phyloP scores from a whole-genome alignment of 2,797 vertebrate genomes.

The Danio jaintianensis region DNA sequence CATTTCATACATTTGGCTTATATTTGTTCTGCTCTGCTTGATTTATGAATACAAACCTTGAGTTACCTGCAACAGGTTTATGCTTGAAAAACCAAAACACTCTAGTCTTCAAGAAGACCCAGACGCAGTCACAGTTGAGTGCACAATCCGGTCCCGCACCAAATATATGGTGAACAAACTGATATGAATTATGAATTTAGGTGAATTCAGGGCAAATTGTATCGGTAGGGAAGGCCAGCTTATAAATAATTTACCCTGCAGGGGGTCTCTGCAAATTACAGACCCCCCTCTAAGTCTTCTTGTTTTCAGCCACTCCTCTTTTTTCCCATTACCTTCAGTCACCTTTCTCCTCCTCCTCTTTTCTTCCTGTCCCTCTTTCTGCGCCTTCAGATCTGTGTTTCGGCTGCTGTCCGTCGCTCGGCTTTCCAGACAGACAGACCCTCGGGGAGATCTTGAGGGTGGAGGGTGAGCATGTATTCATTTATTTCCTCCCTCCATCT shows the following conservation, averaged over 20 bases:
- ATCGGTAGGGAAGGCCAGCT: slow-evolving; percentile 73
- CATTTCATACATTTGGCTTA: slow-evolving; percentile 34
- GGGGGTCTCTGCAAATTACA: slow-evolving; percentile 69
- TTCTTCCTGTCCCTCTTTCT: slow-evolving; percentile 34
- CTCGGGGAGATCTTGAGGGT: slow-evolving; percentile 63
- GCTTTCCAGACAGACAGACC: slow-evolving; percentile 73
- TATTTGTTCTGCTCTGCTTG: slow-evolving; percentile 58
- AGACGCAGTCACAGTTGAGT: slow-evolving; percentile 57
- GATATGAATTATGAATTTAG: slow-evolving; percentile 82
- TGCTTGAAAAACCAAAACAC: slow-evolving; percentile 79
- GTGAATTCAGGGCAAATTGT: slow-evolving; percentile 82
- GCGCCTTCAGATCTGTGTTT: slow-evolving; percentile 30
- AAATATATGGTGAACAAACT: slow-evolving; percentile 62
- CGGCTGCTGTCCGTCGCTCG: slow-evolving; percentile 42
- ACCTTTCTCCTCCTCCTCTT: slow-evolving; percentile 56
- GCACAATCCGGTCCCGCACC: slow-evolving; percentile 61
- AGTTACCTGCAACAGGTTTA: slow-evolving; percentile 77
- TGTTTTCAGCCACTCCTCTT: slow-evolving; percentile 59
- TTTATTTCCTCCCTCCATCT: slow-evolving; percentile 72
- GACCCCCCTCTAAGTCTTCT: slow-evolving; percentile 67
- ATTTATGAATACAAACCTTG: slow-evolving; percentile 66
- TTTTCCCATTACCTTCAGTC: slow-evolving; percentile 66
- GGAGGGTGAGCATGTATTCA: slow-evolving; percentile 74
- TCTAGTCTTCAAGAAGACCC: slow-evolving; percentile 60
- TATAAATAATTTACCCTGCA: slow-evolving; percentile 82